Conservation (phyloP, 2,888 invertebrate genomes). For the Electrophaes corylata region DNA sequence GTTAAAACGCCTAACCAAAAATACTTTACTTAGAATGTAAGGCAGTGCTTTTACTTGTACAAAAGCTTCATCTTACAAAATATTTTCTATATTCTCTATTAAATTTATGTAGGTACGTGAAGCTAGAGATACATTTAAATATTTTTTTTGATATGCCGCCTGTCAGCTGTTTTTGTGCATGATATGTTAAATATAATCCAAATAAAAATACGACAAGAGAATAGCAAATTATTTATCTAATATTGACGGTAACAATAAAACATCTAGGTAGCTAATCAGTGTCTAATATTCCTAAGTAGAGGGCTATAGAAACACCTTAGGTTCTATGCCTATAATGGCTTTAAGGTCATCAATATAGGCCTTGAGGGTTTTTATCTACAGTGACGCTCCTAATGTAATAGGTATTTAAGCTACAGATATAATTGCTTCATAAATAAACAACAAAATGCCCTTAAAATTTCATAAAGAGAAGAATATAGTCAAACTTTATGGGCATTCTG, state of each 20-base stretch:
- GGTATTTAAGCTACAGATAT: slow-evolving; percentile 36
- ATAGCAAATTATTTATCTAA: slow-evolving; percentile 43
- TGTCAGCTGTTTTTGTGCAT: slow-evolving; percentile 70
- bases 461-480: slow-evolving; percentile 14
- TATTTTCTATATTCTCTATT: slow-evolving; percentile 36
- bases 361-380: slow-evolving; percentile 38
- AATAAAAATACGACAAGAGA: slow-evolving; percentile 27
- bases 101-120: slow-evolving; percentile 38
- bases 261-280: slow-evolving; percentile 37
- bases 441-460: slow-evolving; percentile 31
- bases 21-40: slow-evolving; percentile 74
- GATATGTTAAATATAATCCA: slow-evolving; percentile 67
- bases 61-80: slow-evolving; percentile 61
- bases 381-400: slow-evolving; percentile 36
- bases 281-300: slow-evolving; percentile 37
- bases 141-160: slow-evolving; percentile 72
- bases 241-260: slow-evolving; percentile 24
- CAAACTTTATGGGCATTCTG: slow-evolving; percentile 16
- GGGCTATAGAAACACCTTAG: slow-evolving; percentile 35
- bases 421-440: slow-evolving; percentile 25
- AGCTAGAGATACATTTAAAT: slow-evolving; percentile 38
- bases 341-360: slow-evolving; percentile 32
- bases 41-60: slow-evolving; percentile 78
- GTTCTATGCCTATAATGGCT: slow-evolving; percentile 29
- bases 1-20: slow-evolving; percentile 60